These are phyloP conservation scores for Sminthurides aquaticus DNA, from an alignment of 2,888 invertebrate genomes.

Conservation along the genomic window DNA sequence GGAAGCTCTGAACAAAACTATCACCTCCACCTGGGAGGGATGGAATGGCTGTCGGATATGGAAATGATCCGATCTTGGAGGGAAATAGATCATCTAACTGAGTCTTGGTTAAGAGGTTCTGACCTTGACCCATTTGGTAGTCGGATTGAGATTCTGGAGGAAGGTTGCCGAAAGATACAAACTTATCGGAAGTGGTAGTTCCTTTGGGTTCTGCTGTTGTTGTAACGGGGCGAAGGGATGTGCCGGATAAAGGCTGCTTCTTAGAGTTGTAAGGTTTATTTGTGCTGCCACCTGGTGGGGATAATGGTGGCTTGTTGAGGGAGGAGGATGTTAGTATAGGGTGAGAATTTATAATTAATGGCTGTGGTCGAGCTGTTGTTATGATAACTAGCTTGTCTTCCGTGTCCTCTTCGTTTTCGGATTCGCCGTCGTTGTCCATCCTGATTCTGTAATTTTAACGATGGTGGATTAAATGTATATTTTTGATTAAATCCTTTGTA, in stretches of 20 bases:
- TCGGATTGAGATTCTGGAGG: not conserved
- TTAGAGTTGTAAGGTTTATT: not conserved
- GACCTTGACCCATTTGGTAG: not conserved
- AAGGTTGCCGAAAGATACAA: not conserved
- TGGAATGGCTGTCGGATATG: not conserved
- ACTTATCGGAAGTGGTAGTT: not conserved
- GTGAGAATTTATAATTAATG: conserved; percentile 18
- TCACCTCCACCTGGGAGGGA: not conserved
- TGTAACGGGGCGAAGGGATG: not conserved
- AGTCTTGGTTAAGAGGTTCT: not conserved
- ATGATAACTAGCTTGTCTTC: not conserved
- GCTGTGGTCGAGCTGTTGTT: conserved; percentile 4
- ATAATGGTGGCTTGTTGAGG: not conserved
- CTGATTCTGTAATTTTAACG: not conserved
- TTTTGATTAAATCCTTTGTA: too few relatives aligned
- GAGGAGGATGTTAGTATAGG: conserved; percentile 17
- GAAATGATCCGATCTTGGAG: conserved; percentile 9
- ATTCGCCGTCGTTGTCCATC: not conserved
- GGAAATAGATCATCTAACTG: conserved; percentile 15
- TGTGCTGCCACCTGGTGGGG: not conserved
- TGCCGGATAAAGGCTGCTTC: not conserved
- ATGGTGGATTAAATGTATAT: too few relatives aligned
- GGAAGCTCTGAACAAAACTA: conserved; percentile 5
- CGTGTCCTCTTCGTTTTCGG: not conserved
- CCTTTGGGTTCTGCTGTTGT: not conserved